Base-by-base conservation (phyloP, 2,113 vertebrate species). In the Clupea harengus region DNA sequence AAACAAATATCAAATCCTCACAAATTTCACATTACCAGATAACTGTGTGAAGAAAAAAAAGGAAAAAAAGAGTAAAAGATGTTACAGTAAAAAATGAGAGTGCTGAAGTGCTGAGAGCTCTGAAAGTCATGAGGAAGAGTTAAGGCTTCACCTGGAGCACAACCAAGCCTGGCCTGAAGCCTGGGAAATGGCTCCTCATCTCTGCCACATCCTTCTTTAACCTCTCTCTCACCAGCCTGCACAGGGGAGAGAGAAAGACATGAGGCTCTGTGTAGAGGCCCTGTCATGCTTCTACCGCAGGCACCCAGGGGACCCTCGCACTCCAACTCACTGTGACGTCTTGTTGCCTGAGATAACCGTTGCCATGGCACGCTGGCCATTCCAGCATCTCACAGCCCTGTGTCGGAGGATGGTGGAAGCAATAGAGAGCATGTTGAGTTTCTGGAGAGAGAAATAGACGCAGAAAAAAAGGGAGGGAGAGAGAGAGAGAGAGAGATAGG, bases 91-190 rank as follows among this genome's bases (percentile, higher is more conserved):
- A 17, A 57, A 25, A 83, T 17, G 20, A 64, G 13, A 54, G 22
- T n/a, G n/a, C n/a, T 28, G 1, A 11, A 9, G 18, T 6, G 6
- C 9, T 25, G 45, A 25, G 46, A 75, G 64, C 44, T 39, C 49
- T n/a, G 20, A 85, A 50, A 80, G 83, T n/a, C 47, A 82, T 44
- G 64, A 39, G 39, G 39, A 52, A 22, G 25, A 45, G 15, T 57
- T 45, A 6, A 9, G 46, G 20, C 89, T 86, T 86, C 92, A 98
- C 98, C 97, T 99, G 98, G 47, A 99, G 88, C 88, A 99, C 96
- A 45, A 97, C 96, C 22, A 99, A 94, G 82, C 97, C 95, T 5
- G 97, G 97, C 85, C 91, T 94, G 92, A 99, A 99, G 28, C 96
- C 96, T 0, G 96, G 95, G 67, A 92, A 93, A 84, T 90, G 94